These are phyloP conservation scores for Pseudomyrmex flavicornis DNA, from an alignment of 1,140 invertebrate genomes.

Conservation along the genomic window DNA sequence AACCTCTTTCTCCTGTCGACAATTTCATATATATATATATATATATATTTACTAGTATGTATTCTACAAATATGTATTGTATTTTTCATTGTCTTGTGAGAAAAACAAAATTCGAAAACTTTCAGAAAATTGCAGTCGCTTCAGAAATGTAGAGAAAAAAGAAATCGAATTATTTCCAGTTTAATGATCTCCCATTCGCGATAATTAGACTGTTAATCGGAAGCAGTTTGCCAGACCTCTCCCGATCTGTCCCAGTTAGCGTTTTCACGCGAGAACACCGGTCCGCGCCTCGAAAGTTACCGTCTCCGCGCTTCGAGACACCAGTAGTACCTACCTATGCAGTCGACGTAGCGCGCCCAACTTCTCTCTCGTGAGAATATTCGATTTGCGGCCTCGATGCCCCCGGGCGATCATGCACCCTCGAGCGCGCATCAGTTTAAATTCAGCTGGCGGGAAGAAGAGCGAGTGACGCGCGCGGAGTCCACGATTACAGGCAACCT, in stretches of 20 bases:
- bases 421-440: constrained; percentile 65
- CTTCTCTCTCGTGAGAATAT: constrained; percentile 31
- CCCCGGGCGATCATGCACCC: constrained; percentile 60
- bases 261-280: neutral
- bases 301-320: neutral
- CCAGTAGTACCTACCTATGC: neutral
- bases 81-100: neutral
- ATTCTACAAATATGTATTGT: neutral
- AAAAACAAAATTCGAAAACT: neutral
- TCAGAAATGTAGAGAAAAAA: too few species aligned
- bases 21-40: too few species aligned
- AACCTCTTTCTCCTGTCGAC: too few species aligned
- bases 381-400: constrained; percentile 65
- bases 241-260: neutral
- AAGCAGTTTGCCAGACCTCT: neutral
- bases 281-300: constrained; percentile 2
- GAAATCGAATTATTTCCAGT: neutral
- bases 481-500: constrained; percentile 64
- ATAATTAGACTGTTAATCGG: neutral
- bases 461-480: constrained; percentile 8
- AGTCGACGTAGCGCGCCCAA: neutral
- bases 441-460: constrained; percentile 64
- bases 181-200: neutral
- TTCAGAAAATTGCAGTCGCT: neutral
- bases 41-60: neutral